A percentile compares a stretch with the other conserved stretches of the same genome.
phyloP scores from a whole-genome alignment of 2,888 invertebrate species.

The Chironomus riparius region DNA sequence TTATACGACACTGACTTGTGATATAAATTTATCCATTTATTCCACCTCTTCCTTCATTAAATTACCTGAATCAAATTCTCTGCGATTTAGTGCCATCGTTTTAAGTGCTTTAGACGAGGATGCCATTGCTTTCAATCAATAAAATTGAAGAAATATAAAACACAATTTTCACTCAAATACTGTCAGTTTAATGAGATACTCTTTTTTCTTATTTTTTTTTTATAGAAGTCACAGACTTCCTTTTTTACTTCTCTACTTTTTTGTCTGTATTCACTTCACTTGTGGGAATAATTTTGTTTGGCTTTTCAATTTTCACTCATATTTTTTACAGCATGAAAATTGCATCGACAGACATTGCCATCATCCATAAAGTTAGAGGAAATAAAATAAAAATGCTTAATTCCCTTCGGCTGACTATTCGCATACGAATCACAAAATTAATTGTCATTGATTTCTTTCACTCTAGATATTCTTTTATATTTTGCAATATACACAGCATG shows the following conservation, averaged over 20 bases:
- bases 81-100: neutral
- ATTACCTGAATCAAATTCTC: conserved; percentile 10
- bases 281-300: neutral
- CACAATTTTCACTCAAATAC: neutral
- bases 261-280: neutral
- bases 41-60: neutral
- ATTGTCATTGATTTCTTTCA: neutral
- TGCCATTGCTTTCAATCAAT: neutral
- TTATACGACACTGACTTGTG: too few species aligned
- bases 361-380: neutral
- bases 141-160: neutral
- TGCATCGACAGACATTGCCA: neutral
- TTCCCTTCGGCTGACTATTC: neutral
- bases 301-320: conserved; percentile 3
- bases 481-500: neutral
- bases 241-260: neutral
- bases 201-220: neutral
- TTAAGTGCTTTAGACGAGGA: neutral
- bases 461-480: neutral
- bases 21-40: too few species aligned
- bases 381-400: neutral
- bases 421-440: neutral
- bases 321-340: neutral
- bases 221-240: neutral
- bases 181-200: neutral